Evolutionary conservation across 1,140 invertebrate species (phyloP).

Genomic region (Drosophila biarmipes): DNA sequence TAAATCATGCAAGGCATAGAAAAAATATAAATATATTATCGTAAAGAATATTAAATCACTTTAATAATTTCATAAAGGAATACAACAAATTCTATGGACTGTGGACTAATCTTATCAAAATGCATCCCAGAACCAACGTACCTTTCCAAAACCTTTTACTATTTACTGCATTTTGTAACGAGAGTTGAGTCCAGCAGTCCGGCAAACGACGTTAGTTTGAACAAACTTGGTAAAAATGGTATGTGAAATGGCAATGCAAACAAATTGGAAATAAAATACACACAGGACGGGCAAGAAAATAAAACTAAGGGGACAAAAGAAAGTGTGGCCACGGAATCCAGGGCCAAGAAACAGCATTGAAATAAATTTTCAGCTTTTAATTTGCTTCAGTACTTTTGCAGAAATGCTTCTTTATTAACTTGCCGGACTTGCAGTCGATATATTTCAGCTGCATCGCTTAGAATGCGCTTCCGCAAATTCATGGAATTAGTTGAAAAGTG

Average conservation of each 20-base stretch:
- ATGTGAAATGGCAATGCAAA: slow-evolving; percentile 39
- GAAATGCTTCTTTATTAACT: slow-evolving; percentile 13
- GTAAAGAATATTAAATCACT: too few relatives aligned
- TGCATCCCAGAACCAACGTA: not conserved
- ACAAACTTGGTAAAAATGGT: slow-evolving; percentile 28
- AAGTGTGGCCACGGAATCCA: slow-evolving; percentile 8
- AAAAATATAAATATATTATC: too few relatives aligned
- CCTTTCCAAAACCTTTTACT: slow-evolving; percentile 6
- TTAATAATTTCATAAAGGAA: too few relatives aligned
- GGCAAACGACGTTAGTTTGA: slow-evolving; percentile 37
- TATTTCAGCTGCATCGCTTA: not conserved
- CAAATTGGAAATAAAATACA: slow-evolving; percentile 51
- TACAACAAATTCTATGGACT: too few relatives aligned
- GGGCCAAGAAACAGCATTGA: slow-evolving; percentile 24
- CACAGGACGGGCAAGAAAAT: not conserved
- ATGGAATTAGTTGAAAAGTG: slow-evolving; percentile 32
- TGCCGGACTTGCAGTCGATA: slow-evolving; percentile 5
- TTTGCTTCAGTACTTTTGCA: slow-evolving; percentile 13
- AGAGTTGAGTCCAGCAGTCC: slow-evolving; percentile 17
- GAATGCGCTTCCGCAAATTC: slow-evolving; percentile 9
- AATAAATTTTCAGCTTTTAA: slow-evolving; percentile 42
- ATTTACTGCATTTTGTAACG: slow-evolving; percentile 1
- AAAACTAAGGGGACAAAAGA: slow-evolving; percentile 1
- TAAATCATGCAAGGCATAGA: too few relatives aligned
- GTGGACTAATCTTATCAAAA: not conserved